phyloP scores from a whole-genome alignment of 2,113 vertebrate species.

The Mixornis gularis region DNA sequence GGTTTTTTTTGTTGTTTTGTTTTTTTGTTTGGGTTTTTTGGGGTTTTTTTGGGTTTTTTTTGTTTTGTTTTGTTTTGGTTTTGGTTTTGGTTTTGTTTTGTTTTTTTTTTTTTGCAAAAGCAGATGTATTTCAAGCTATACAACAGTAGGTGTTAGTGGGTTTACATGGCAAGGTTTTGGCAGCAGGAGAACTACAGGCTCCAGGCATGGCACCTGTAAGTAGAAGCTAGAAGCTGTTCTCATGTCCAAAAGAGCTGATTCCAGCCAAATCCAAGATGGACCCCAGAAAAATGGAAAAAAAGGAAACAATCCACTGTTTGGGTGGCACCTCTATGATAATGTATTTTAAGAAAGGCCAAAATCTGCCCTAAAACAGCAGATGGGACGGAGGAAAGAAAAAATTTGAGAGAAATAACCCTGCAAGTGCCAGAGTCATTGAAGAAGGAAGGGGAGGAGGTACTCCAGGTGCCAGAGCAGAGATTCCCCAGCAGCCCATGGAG shows the following conservation, averaged over 20 bases:
- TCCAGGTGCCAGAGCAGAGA: neutral
- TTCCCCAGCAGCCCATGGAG: neutral
- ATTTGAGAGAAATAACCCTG: neutral
- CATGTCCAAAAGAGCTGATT: neutral
- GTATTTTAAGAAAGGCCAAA: neutral
- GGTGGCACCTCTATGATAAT: fast-evolving
- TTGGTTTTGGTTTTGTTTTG: too few species aligned
- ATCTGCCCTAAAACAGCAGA: neutral
- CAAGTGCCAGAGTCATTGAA: neutral
- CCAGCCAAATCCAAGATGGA: fast-evolving
- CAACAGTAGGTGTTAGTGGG: too few species aligned
- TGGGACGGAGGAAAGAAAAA: neutral
- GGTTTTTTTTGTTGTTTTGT: too few species aligned
- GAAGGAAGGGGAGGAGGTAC: neutral
- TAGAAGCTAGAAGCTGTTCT: neutral
- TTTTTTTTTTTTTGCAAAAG: neutral
- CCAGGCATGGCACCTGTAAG: neutral
- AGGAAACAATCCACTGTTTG: neutral
- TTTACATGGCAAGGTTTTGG: neutral
- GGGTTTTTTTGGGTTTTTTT: too few species aligned
- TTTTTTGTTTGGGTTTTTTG: too few species aligned
- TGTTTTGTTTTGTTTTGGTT: too few species aligned
- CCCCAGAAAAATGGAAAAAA: neutral
- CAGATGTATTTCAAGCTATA: neutral
- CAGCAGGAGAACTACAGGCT: neutral